Evolutionary conservation across 1,140 invertebrate genomes (phyloP).

Genomic region (Belonocnema kinseyi): DNA sequence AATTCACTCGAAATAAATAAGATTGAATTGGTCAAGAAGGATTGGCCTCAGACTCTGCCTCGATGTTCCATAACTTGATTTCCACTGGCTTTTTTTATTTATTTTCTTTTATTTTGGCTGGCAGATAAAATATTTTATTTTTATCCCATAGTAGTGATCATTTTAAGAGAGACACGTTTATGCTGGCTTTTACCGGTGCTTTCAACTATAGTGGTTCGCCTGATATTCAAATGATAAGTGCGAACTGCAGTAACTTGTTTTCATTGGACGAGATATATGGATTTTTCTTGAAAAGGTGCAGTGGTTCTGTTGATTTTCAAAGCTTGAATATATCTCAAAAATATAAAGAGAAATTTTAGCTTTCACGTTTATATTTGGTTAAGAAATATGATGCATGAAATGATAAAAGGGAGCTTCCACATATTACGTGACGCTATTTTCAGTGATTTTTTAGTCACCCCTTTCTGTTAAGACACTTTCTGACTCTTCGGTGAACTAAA

Average conservation of each 20-base stretch:
- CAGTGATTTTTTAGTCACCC: too few species aligned
- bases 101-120: constrained; percentile 19
- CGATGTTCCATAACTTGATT: constrained; percentile 20
- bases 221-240: not conserved
- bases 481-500: too few species aligned
- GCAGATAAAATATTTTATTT: constrained; percentile 4
- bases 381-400: too few species aligned
- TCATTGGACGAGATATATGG: constrained; percentile 4
- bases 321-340: not conserved
- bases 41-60: not conserved
- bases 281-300: constrained; percentile 15
- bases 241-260: not conserved
- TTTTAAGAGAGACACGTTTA: too few species aligned
- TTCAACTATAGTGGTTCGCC: too few species aligned
- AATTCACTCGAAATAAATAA: constrained; percentile 8
- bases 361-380: not conserved
- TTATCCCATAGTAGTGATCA: too few species aligned
- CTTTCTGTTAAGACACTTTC: too few species aligned
- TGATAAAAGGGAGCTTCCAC: too few species aligned
- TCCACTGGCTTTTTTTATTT: constrained; percentile 8
- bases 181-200: too few species aligned
- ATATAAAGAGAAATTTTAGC: constrained; percentile 13
- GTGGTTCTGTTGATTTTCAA: not conserved
- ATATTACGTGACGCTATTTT: too few species aligned
- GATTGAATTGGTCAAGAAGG: too few species aligned